Conservation (phyloP, 2,797 vertebrate species). For the Natrix natrix region DNA sequence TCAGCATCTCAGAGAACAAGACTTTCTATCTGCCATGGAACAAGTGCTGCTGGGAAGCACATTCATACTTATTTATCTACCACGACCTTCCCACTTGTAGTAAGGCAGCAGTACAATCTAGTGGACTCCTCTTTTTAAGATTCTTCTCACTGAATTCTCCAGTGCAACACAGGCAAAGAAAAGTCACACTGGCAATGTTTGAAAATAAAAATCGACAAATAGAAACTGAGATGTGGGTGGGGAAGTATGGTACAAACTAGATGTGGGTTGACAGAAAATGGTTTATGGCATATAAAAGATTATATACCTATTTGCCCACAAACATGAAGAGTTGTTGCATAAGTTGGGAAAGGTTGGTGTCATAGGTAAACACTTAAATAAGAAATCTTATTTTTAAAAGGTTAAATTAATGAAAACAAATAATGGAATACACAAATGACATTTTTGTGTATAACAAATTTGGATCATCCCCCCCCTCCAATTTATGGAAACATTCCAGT, state of each 20-base stretch:
- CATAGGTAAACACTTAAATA: neutral
- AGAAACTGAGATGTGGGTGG: neutral
- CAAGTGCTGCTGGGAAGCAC: neutral
- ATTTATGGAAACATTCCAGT: neutral
- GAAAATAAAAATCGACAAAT: neutral
- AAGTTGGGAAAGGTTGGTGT: neutral
- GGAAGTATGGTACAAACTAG: neutral
- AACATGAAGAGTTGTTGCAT: neutral
- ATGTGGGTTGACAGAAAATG: neutral
- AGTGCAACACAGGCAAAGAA: neutral
- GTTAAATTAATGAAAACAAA: neutral
- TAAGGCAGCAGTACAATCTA: neutral
- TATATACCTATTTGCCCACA: slow-evolving; percentile 7
- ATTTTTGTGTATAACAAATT: neutral
- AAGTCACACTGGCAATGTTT: neutral
- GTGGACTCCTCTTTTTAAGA: neutral
- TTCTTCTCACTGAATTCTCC: neutral
- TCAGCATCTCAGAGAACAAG: neutral
- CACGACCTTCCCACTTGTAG: neutral
- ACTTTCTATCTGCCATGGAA: neutral
- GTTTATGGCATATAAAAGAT: neutral
- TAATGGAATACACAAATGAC: neutral
- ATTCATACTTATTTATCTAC: neutral
- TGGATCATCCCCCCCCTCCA: neutral
- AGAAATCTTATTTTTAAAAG: neutral